These are phyloP conservation scores for Microhierax caerulescens DNA, from an alignment of 2,797 vertebrate species.

Conservation along the genomic window DNA sequence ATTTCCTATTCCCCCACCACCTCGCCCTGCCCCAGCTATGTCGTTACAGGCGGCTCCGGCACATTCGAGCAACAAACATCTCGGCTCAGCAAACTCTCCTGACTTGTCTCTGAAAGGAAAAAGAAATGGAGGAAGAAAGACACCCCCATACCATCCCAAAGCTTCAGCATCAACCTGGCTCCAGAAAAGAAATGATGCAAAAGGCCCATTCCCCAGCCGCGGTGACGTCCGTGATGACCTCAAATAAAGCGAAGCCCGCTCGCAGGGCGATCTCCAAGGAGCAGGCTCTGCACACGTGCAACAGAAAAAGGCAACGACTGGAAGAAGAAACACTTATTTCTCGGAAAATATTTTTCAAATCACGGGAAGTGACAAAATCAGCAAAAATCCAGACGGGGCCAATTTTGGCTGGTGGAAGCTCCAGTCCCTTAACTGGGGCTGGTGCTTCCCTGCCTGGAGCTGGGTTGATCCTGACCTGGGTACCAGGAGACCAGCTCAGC, in stretches of 20 bases:
- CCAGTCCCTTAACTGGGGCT: background rate
- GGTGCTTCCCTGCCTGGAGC: background rate
- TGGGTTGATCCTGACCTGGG: background rate
- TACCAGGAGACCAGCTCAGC: background rate
- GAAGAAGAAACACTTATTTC: background rate
- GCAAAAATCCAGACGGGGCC: background rate
- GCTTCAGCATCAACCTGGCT: background rate
- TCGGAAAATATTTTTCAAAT: background rate
- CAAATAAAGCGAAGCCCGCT: background rate
- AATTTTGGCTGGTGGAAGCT: background rate
- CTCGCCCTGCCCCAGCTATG: background rate
- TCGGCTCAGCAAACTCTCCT: background rate
- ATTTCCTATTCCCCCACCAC: background rate
- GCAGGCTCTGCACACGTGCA: background rate
- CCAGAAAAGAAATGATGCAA: background rate
- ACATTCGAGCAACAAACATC: background rate
- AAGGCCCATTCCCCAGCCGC: background rate
- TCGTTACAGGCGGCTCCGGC: background rate
- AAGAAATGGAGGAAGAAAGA: background rate
- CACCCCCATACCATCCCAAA: background rate
- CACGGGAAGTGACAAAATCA: background rate
- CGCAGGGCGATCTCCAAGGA: fast-evolving
- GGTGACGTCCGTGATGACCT: background rate
- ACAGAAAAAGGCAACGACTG: background rate
- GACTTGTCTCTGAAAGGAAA: background rate